These are phyloP conservation scores for Lapara coniferarum DNA, from an alignment of 2,888 invertebrate species.

Conservation along the genomic window DNA sequence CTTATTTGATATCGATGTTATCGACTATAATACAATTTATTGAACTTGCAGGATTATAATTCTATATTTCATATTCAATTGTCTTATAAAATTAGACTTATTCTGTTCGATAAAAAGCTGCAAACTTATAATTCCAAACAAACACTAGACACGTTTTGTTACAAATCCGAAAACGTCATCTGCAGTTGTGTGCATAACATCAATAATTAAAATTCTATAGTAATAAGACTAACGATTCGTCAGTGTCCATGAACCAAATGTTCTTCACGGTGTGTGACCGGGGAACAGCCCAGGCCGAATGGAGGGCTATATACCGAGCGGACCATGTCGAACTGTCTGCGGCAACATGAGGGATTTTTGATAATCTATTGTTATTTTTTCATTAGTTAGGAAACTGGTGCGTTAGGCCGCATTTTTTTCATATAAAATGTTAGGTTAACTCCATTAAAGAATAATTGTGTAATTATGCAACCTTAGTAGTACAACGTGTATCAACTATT, in stretches of 20 bases:
- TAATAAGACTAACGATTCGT: conserved; percentile 8
- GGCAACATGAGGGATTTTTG: conserved; percentile 59
- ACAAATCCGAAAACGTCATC: neutral
- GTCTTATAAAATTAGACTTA: no score
- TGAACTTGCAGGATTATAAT: no score
- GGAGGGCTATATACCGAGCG: conserved; percentile 55
- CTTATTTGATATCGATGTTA: no score
- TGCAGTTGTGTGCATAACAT: neutral
- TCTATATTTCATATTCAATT: no score
- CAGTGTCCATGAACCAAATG: conserved; percentile 71
- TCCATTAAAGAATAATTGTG: no score
- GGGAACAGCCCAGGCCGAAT: conserved; percentile 39
- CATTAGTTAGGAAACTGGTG: conserved; percentile 63
- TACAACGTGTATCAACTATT: no score
- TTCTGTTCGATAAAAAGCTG: no score
- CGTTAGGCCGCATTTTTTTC: conserved; percentile 38
- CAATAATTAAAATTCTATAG: neutral
- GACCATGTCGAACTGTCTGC: conserved; percentile 57
- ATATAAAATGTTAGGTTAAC: neutral
- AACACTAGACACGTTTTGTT: no score
- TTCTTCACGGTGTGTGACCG: conserved; percentile 67
- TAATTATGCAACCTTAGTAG: no score
- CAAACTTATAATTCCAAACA: no score
- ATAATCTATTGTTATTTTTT: conserved; percentile 79
- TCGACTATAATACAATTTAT: no score